phyloP scores from a whole-genome alignment of 2,113 vertebrate species.

The Grallaria varia region DNA sequence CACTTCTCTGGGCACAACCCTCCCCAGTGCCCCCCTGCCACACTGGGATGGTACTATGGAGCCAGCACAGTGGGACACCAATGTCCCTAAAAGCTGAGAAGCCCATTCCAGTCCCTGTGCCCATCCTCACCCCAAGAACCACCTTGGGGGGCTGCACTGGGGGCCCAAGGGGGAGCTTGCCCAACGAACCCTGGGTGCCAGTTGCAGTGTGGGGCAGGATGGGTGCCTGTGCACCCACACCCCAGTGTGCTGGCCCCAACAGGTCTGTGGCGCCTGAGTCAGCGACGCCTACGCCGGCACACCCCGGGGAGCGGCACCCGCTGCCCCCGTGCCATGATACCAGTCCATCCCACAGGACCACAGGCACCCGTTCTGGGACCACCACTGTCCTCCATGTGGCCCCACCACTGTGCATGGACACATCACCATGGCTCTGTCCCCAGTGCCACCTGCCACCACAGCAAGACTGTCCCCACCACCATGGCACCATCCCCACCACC shows the following conservation, averaged over 20 bases:
- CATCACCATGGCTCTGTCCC: fast-evolving
- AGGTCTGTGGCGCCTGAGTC: background rate
- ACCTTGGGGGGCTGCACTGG: fast-evolving
- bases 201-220: background rate
- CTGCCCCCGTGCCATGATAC: background rate
- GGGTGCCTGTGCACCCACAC: background rate
- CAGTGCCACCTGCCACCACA: fast-evolving
- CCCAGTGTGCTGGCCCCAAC: background rate
- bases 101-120: background rate
- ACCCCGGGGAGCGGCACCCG: background rate
- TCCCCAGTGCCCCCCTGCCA: no score
- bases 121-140: fast-evolving
- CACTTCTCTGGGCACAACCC: fast-evolving
- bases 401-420: fast-evolving
- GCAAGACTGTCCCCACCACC: background rate
- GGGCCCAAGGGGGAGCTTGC: background rate
- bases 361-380: fast-evolving
- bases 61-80: fast-evolving
- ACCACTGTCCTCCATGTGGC: fast-evolving
- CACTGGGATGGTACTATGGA: fast-evolving
- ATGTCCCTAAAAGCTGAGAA: background rate
- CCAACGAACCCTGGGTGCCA: fast-evolving
- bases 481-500: background rate
- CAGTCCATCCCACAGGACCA: fast-evolving
- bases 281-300: background rate